A percentile compares a stretch with the other conserved stretches of the same genome.
phyloP scores from a whole-genome alignment of 2,888 invertebrate species.

The Meteorus colon region DNA sequence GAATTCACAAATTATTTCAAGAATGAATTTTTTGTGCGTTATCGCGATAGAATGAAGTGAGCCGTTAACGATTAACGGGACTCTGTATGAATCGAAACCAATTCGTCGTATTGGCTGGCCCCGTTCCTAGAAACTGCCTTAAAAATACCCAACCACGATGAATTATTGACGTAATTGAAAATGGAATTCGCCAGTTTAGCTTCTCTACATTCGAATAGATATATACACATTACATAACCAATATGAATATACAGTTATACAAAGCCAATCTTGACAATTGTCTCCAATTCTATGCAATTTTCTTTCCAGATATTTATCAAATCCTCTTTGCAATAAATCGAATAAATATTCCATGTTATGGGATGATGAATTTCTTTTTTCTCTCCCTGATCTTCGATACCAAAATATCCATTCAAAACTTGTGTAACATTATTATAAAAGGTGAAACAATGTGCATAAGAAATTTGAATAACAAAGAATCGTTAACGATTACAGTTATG shows the following conservation, averaged over 20 bases:
- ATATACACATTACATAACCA: neutral
- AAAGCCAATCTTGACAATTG: neutral
- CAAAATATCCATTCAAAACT: too few species aligned
- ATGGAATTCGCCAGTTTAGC: conserved; percentile 18
- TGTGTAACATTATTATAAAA: too few species aligned
- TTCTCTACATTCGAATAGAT: neutral
- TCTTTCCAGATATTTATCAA: neutral
- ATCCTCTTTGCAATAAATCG: neutral
- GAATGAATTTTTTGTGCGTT: conserved; percentile 52
- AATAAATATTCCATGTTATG: neutral
- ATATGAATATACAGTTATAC: neutral
- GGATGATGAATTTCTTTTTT: too few species aligned
- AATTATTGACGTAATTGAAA: conserved; percentile 22
- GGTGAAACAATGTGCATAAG: too few species aligned
- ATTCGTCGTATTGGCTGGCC: conserved; percentile 42
- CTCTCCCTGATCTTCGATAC: too few species aligned
- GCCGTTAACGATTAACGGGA: conserved; percentile 59
- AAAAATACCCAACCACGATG: conserved; percentile 22
- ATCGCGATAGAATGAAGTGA: conserved; percentile 60
- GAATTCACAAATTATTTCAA: conserved; percentile 34
- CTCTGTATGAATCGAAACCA: conserved; percentile 53
- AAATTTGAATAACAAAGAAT: too few species aligned
- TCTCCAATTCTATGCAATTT: conserved; percentile 9
- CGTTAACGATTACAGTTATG: too few species aligned
- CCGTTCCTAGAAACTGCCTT: conserved; percentile 27